Base-by-base conservation (phyloP, 1,140 invertebrate species). In the Telenomus remus region DNA sequence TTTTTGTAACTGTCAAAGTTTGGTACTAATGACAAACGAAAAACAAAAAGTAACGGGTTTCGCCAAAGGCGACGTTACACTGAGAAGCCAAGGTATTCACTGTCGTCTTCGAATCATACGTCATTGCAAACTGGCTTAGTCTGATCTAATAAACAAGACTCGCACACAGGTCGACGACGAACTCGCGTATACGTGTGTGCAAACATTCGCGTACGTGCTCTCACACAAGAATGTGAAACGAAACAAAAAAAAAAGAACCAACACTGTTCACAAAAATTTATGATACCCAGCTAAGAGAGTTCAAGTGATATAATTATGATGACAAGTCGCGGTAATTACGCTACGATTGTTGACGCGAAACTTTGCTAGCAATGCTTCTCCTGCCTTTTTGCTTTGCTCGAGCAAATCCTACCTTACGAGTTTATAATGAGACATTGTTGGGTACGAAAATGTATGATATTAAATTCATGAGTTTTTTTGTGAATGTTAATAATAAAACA, bases 71-170 rank as follows among this genome's bases (percentile, higher is more conserved):
- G 63, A 54, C 68, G 78, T 82, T 73, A 71, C 60, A 56, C 63
- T 59, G 60, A 34, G 80, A 79, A 81, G 81, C 73, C 79, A 81
- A 82, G 76, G 65, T 80, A 79, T 78, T 79, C 81, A 80, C 81
- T 82, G 79, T 75, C 79, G 65, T 70, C 72, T 75, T 60, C 63
- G 72, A 65, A 64, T 68, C 80, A 76, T 81, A 82, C 82, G 82
- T 84, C 84, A 81, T 80, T 82, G 74, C 84, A 84, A 87, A 86
- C 84, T 85, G 84, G 84, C 84, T 87, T 87, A 86, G 78, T 84
- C 79, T 85, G 81, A 87, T 87, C 84, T 86, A 87, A 87, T 86
- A 86, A 86, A 82, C 82, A 82, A 84, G 79, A 50, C 39, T 50
- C 75, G 34, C 75, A 78, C 75, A 78, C 69, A 69, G 15, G 46